Evolutionary conservation across 30 jellyfish, hydroid and myxozoan species (phyloP).

Genomic region (Cassiopea xamachana): DNA sequence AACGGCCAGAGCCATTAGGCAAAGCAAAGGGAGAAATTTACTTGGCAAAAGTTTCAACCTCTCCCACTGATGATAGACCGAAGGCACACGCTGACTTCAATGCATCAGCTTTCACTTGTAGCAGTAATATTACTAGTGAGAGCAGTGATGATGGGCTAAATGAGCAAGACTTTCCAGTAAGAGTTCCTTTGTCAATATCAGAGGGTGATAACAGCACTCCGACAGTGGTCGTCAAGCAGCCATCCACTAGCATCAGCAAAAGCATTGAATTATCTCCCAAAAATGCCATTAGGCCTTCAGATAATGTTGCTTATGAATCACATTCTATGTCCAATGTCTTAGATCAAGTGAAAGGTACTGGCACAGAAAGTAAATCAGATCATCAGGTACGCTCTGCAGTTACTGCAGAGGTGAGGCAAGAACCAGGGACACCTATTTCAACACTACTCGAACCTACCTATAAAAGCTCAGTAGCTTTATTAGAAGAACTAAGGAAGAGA

Average conservation of each 20-base stretch:
- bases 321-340: no score
- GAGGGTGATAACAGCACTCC: conserved; percentile 43
- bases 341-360: not conserved
- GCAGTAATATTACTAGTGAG: not conserved
- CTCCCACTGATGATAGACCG: not conserved
- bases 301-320: not conserved
- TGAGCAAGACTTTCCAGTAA: conserved; percentile 52
- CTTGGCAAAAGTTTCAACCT: not conserved
- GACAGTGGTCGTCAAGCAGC: not conserved
- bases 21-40: conserved; percentile 39
- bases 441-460: conserved; percentile 70
- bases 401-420: not conserved
- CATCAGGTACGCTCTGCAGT: not conserved
- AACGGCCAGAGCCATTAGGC: conserved; percentile 71
- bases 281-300: not conserved
- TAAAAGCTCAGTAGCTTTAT: conserved; percentile 60
- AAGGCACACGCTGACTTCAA: not conserved
- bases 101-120: not conserved
- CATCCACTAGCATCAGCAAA: not conserved
- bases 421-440: conserved; percentile 56
- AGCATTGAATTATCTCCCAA: not conserved
- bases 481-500: conserved; percentile 59
- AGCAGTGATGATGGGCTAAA: conserved; percentile 33
- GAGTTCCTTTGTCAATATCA: conserved; percentile 49
- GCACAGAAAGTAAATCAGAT: not conserved